Evolutionary conservation across 2,888 invertebrate genomes (phyloP), one percentile per base, ranked within the genome.

Genomic region (Oeneis ivallda): DNA sequence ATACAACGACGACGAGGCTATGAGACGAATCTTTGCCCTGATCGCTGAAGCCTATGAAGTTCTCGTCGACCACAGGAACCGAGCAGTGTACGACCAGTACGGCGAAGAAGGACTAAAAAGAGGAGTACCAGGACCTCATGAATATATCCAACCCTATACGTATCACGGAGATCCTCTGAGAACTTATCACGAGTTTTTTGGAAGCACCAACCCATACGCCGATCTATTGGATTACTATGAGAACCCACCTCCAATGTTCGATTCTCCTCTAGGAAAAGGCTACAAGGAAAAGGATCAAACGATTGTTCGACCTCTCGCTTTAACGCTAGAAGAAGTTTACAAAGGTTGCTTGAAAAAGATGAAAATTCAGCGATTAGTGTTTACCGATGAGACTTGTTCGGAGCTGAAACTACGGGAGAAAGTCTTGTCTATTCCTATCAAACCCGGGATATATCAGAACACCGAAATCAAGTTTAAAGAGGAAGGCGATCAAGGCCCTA

Each of bases 51-150:
- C 97, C 0, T 97, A 95, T 80, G 96, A 97, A 76, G 95, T 96
- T 9, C 88, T 97, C 34, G 93, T 94, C 1, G 92, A 95, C 82
- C 93, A 95, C 50, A 86, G 94, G 69, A 87, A 87, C 68, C 92
- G 96, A 65, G 95, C 96, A 13, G 94, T 97, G 15, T 98, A 96
- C 87, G 97, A 98, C 85, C 96, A 96, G 77, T 98, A 96, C 84
- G 98, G 98, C 0, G 97, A 97, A 84, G 95, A 96, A 76, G 97
- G 97, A 0, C 89, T 98, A 53, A 97, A 97, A 81, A 93, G 93
- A 75, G 97, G 97, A 0, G 94, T 97, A 0, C 95, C 95, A 5
- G 93, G 95, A 2, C 95, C 95, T 0, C 76, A 74, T 0, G 93
- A 93, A 7, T 96, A 93, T 81, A 94, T 95, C 72, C 93, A 94